Evolutionary conservation across 2,888 invertebrate species (phyloP).

Genomic region (Troglohyphantes excavatus): DNA sequence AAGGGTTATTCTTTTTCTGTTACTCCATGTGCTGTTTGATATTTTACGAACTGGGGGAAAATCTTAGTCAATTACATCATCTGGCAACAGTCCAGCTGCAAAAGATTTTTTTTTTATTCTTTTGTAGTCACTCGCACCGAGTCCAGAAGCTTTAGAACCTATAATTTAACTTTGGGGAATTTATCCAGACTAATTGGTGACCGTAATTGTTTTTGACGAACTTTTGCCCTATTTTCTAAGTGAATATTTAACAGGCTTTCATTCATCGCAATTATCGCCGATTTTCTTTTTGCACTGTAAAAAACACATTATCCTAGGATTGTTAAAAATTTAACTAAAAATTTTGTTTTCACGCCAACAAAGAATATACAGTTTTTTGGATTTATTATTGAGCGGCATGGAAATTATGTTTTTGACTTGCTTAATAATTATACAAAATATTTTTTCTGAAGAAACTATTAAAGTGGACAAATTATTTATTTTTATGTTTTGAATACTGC

Average conservation of each 20-base stretch:
- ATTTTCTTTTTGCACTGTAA: too few relatives aligned
- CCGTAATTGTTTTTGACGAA: constrained; percentile 19
- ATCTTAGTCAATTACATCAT: constrained; percentile 58
- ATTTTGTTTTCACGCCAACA: too few relatives aligned
- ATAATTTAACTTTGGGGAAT: constrained; percentile 48
- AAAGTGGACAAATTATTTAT: too few relatives aligned
- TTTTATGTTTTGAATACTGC: too few relatives aligned
- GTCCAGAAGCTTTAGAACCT: constrained; percentile 41
- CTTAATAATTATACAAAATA: too few relatives aligned
- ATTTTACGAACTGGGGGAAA: constrained; percentile 41
- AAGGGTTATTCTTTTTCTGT: background rate
- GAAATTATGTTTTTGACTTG: too few relatives aligned
- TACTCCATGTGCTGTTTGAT: constrained; percentile 3
- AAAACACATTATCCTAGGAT: too few relatives aligned
- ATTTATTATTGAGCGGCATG: too few relatives aligned
- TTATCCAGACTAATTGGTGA: constrained; percentile 38
- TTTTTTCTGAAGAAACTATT: too few relatives aligned
- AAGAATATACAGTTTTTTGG: too few relatives aligned
- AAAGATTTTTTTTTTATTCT: background rate
- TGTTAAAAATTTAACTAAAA: too few relatives aligned
- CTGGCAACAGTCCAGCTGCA: constrained; percentile 47
- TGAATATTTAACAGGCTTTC: background rate
- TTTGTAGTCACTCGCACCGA: background rate
- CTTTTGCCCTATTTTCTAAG: background rate
- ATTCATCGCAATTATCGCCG: too few relatives aligned